Percentiles rank a stretch among this genome's conserved stretches.
Conservation (phyloP, 2,113 vertebrate genomes). For the Cyanoderma ruficeps region DNA sequence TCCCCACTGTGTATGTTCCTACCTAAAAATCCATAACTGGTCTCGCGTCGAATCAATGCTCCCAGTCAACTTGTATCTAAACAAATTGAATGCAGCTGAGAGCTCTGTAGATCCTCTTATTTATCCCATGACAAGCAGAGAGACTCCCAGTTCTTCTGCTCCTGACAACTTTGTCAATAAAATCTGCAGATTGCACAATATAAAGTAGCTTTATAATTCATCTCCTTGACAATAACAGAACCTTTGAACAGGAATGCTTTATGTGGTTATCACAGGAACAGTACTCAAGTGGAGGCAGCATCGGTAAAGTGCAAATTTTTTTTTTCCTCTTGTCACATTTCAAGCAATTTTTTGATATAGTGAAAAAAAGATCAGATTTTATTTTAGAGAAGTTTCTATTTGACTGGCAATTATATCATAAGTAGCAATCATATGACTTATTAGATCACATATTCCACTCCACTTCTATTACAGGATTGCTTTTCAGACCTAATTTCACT, state of each 20-base stretch:
- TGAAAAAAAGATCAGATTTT: slow-evolving; percentile 35
- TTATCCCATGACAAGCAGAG: slow-evolving; percentile 71
- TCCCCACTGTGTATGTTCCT: slow-evolving; percentile 1
- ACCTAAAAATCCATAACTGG: slow-evolving; percentile 70
- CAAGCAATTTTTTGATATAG: background rate
- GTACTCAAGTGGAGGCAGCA: background rate
- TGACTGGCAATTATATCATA: slow-evolving; percentile 23
- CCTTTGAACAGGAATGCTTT: slow-evolving; percentile 52
- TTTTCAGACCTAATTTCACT: slow-evolving; percentile 49
- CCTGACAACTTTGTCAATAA: slow-evolving; percentile 80
- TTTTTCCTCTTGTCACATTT: background rate
- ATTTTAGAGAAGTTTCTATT: slow-evolving; percentile 60
- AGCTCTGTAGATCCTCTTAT: slow-evolving; percentile 67
- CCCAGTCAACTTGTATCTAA: slow-evolving; percentile 71
- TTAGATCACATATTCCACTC: slow-evolving; percentile 39
- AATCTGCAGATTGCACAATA: slow-evolving; percentile 66
- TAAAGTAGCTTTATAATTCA: slow-evolving; percentile 76
- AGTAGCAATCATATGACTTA: slow-evolving; percentile 18
- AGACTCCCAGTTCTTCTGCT: slow-evolving; percentile 65
- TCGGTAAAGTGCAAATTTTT: background rate
- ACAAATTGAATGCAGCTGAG: slow-evolving; percentile 74
- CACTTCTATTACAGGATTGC: background rate
- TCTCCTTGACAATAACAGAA: slow-evolving; percentile 71
- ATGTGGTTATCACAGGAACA: background rate
- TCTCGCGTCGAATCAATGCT: slow-evolving; percentile 70